A percentile compares a stretch with the other conserved stretches of the same genome.
Conservation (phyloP, 2,888 invertebrate species). For the Eupithecia centaureata region DNA sequence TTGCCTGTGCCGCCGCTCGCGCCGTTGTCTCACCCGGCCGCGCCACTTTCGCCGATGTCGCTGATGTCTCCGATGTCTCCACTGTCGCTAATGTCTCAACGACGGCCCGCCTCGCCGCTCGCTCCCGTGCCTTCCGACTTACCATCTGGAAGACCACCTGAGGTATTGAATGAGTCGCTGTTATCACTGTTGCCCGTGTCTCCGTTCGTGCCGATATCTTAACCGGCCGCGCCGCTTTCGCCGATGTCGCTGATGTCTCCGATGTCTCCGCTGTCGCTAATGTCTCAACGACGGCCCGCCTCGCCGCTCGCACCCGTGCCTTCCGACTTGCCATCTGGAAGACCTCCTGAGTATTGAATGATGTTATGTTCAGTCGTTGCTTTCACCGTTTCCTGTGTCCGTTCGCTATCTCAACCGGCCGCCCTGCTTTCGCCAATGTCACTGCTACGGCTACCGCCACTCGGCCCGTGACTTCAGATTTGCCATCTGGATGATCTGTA, state of each 20-base stretch:
- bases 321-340: constrained; percentile 67
- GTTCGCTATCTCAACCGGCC: constrained; percentile 50
- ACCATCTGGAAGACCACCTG: constrained; percentile 72
- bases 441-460: too few relatives aligned
- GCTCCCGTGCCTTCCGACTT: constrained; percentile 63
- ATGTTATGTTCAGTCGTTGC: constrained; percentile 23
- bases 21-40: constrained; percentile 50
- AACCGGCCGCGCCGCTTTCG: constrained; percentile 45
- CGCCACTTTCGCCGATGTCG: constrained; percentile 39
- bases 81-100: constrained; percentile 49
- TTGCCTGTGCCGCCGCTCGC: constrained; percentile 45
- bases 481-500: too few relatives aligned
- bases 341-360: constrained; percentile 68
- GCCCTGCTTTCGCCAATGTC: constrained; percentile 40
- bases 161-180: too few relatives aligned
- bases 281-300: constrained; percentile 48
- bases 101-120: constrained; percentile 42
- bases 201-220: constrained; percentile 45
- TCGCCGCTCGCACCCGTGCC: constrained; percentile 55
- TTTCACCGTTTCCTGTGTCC: constrained; percentile 46
- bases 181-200: constrained; percentile 46
- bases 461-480: too few relatives aligned
- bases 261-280: constrained; percentile 51
- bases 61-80: constrained; percentile 59
- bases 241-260: constrained; percentile 56